Percentiles rank a stretch among this genome's conserved stretches.
Conservation (phyloP, 2,888 invertebrate genomes). For the Platycheirus rosarum region DNA sequence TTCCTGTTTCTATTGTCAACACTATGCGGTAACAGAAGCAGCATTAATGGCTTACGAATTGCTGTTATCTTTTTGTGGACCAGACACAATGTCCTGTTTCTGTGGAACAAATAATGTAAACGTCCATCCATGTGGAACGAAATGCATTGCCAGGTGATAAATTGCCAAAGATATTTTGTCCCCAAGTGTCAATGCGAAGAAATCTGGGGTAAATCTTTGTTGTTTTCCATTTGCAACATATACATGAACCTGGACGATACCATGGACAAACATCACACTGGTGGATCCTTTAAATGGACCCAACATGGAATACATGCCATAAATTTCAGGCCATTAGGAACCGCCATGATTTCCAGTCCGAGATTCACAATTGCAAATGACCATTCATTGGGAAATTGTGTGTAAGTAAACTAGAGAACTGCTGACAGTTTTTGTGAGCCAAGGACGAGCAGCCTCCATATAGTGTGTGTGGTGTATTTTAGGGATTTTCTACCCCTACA, state of each 20-base stretch:
- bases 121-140: slow-evolving; percentile 44
- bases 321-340: slow-evolving; percentile 61
- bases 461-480: too few relatives aligned
- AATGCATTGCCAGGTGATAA: slow-evolving; percentile 60
- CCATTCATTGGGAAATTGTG: slow-evolving; percentile 31
- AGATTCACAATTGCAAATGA: slow-evolving; percentile 28
- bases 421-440: slow-evolving; percentile 4
- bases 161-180: slow-evolving; percentile 30
- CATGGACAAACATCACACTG: slow-evolving; percentile 24
- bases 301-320: slow-evolving; percentile 19
- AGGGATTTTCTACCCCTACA: too few relatives aligned
- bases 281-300: slow-evolving; percentile 33
- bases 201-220: slow-evolving; percentile 39
- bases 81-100: slow-evolving; percentile 15
- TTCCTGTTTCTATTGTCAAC: slow-evolving; percentile 54
- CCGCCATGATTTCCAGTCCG: slow-evolving; percentile 53
- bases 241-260: slow-evolving; percentile 15
- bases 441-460: slow-evolving; percentile 4
- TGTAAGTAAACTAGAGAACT: slow-evolving; percentile 35
- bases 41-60: slow-evolving; percentile 11
- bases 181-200: slow-evolving; percentile 18
- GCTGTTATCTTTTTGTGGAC: slow-evolving; percentile 6
- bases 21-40: neutral
- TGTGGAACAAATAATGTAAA: neutral
- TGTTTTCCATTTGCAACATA: slow-evolving; percentile 40